Evolutionary conservation across 2,113 vertebrate species (phyloP), one percentile per base, ranked within the genome.

Genomic region (Phylloscopus trochiloides): DNA sequence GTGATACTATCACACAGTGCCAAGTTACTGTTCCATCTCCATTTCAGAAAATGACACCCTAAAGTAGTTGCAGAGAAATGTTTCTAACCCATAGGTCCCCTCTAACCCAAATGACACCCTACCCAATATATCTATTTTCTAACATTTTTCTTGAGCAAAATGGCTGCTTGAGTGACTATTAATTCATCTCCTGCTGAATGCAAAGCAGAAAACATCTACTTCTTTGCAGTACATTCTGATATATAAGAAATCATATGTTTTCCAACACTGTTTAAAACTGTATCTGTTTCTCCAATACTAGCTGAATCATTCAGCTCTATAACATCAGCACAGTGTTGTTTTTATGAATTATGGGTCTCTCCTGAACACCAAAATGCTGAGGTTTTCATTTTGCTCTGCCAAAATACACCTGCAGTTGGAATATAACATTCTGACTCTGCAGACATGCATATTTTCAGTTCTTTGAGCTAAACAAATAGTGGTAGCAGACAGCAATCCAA

Each of bases 301-400:
- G 48, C 12, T 72, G 36, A 72, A 88, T 40, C 45, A 65, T n/a
- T 68, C 72, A 76, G 28, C 7, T 48, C 50, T n/a, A 6, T 83
- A 88, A 61, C 15, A 80, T 17, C 63, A 79, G 45, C 31, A 86
- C 40, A 76, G 7, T 3, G 18, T 3, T 65, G 31, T 10, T 88
- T 52, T 61, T 31, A 88, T 13, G 31, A 79, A 65, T 70, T 80
- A 52, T 11, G 14, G 10, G 51, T 86, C 59, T 47, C 54, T 86
- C 47, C 42, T 43, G 54, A 76, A 80, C 29, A 76, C 9, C 32
- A 81, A 14, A 91, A 94, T 34, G 51, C 38, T 70, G 47, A 83
- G 29, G 34, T 61, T 86, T 76, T 73, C 20, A 65, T 83, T 96
- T 91, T 91, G 9, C 48, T 68, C 48, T 66, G 28, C 26, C 58